phyloP scores from a whole-genome alignment of 2,888 invertebrate genomes.

The Drosophila neonasuta region DNA sequence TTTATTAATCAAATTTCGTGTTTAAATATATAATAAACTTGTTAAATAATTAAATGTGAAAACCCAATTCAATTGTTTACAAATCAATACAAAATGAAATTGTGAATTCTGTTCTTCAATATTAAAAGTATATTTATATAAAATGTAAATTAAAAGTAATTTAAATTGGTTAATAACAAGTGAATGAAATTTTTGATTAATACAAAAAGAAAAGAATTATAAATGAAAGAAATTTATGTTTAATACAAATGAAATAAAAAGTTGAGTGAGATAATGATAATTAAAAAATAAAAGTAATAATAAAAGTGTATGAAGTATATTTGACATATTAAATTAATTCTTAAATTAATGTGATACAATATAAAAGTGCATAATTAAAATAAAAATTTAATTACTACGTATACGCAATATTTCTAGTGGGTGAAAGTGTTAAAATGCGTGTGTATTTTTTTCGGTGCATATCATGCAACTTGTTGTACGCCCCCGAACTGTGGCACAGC shows the following conservation, averaged over 20 bases:
- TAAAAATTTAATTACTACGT: neutral
- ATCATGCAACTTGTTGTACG: conserved; percentile 9
- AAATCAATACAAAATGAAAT: neutral
- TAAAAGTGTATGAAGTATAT: too few relatives aligned
- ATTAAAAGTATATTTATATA: neutral
- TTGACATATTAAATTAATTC: neutral
- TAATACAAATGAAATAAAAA: neutral
- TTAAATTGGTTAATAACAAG: neutral
- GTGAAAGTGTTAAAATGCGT: neutral
- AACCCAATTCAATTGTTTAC: neutral
- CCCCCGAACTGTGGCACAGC: conserved; percentile 1
- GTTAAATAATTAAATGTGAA: neutral
- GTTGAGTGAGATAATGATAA: neutral
- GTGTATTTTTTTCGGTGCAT: neutral
- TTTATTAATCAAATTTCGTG: neutral
- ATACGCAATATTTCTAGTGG: conserved; percentile 16
- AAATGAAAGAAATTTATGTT: neutral
- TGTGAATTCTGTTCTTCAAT: conserved; percentile 1
- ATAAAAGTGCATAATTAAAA: neutral
- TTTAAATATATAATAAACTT: neutral
- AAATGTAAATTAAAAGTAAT: neutral
- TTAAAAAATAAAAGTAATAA: too few relatives aligned
- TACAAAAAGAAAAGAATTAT: neutral
- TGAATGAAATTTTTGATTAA: neutral
- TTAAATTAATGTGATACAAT: conserved; percentile 5